phyloP scores from a whole-genome alignment of 2,797 vertebrate genomes.

The Atherinosoma microstoma region DNA sequence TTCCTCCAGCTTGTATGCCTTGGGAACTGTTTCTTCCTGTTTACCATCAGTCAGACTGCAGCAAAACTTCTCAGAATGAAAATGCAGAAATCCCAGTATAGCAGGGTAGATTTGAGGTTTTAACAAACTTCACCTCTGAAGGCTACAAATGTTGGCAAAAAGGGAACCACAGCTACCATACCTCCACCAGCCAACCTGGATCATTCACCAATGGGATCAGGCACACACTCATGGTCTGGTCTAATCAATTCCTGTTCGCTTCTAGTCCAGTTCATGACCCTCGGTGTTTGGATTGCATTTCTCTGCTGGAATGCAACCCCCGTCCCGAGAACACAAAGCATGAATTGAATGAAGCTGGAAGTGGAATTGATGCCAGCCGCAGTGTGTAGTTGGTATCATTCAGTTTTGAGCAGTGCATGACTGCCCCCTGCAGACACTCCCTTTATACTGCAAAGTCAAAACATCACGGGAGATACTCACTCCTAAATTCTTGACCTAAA shows the following conservation, averaged over 20 bases:
- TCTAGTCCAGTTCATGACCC: constrained; percentile 36
- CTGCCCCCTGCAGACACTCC: constrained; percentile 72
- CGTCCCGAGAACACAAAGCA: not conserved
- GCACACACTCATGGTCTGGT: constrained; percentile 36
- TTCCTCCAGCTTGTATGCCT: constrained; percentile 8
- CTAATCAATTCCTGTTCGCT: constrained; percentile 54
- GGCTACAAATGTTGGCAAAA: constrained; percentile 51
- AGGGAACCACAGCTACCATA: constrained; percentile 42
- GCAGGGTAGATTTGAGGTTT: not conserved
- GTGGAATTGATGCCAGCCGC: constrained; percentile 61
- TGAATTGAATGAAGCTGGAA: constrained; percentile 41
- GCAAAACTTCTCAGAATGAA: constrained; percentile 28
- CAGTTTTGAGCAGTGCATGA: constrained; percentile 64
- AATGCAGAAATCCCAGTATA: not conserved
- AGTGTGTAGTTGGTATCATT: constrained; percentile 53
- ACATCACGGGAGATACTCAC: not conserved
- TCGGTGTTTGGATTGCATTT: constrained; percentile 37
- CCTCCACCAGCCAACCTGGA: constrained; percentile 49
- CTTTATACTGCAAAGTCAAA: constrained; percentile 45
- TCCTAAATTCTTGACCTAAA: not conserved
- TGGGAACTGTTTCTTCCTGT: constrained; percentile 32
- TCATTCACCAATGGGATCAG: constrained; percentile 49
- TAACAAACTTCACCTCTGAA: not conserved
- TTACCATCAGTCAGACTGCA: constrained; percentile 20
- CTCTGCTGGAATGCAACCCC: constrained; percentile 29